Conservation (phyloP, 1,140 invertebrate genomes). For the Pseudomyrmex dendroicus region DNA sequence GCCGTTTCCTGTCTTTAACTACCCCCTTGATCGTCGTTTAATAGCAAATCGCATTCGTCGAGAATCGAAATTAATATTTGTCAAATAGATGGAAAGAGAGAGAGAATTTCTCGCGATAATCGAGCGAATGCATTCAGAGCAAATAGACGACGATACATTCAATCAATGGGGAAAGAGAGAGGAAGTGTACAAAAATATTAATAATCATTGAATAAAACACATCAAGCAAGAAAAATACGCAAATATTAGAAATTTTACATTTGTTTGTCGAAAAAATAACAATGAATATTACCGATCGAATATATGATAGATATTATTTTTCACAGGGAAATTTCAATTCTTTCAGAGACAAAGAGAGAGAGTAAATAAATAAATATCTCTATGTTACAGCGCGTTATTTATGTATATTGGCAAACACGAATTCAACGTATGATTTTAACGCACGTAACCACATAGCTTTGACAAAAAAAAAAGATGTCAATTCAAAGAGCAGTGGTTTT, state of each 20-base stretch:
- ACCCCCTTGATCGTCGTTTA: constrained; percentile 21
- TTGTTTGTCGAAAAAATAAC: too few relatives aligned
- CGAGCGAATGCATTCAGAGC: too few relatives aligned
- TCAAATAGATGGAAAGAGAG: not conserved
- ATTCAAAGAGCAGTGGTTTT: constrained; percentile 41
- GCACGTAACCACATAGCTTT: not conserved
- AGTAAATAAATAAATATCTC: constrained; percentile 1
- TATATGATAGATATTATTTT: too few relatives aligned
- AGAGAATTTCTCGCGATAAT: not conserved
- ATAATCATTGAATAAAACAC: too few relatives aligned
- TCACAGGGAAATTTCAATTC: too few relatives aligned
- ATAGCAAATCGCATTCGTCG: constrained; percentile 15
- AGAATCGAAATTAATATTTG: constrained; percentile 20
- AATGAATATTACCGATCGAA: too few relatives aligned
- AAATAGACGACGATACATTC: too few relatives aligned
- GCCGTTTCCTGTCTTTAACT: constrained; percentile 40
- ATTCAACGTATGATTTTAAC: not conserved
- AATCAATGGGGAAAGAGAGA: too few relatives aligned
- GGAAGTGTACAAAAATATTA: too few relatives aligned
- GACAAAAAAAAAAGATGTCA: constrained; percentile 29
- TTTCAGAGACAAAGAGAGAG: not conserved
- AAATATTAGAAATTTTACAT: too few relatives aligned
- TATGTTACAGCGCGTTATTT: not conserved
- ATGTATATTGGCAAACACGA: not conserved
- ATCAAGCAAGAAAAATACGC: too few relatives aligned